Base-by-base conservation (phyloP, 2,888 invertebrate genomes). In the Drosophila vallismaia region DNA sequence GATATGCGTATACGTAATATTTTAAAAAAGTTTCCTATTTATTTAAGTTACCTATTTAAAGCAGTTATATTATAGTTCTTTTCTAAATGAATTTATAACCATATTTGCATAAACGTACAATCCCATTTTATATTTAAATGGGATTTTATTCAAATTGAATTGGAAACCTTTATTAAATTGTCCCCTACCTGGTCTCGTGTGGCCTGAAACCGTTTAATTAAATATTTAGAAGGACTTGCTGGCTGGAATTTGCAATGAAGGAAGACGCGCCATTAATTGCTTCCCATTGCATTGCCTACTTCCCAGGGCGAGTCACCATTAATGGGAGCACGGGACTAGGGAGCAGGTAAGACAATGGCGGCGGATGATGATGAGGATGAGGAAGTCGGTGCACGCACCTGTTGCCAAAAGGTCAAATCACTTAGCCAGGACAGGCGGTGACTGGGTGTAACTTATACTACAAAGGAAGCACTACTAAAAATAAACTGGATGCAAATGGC, bases 381-480 rank as follows among this genome's bases (percentile, higher is more conserved):
- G 36, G 36, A 36, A 36, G 36, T 36, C 36, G n/a, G 42, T 33
- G 64, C 54, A 36, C 68, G 78, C 80, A 81, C 80, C 84, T 84
- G 80, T 81, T 81, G 80, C 84, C 70, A 73, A 81, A 81, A 81
- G 81, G 77, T 85, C 85, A 76, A 70, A 70, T 57, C 64, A 68
- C 51, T 82, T 77, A 74, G 55, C 46, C 50, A 62, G 57, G 12
- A 52, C 33, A 3, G 38, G 9, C 12, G 44, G 31, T 4, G 12
- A 40, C 9, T 24, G 52, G 9, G 46, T 14, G 14, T 55, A 12
- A 29, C n/a, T 7, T 48, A 29, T 55, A 60, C 8, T n/a, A 40
- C 55, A 56, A 12, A 6, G n/a, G 2, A 36, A 48, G 9, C 5
- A 7, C 19, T 19, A 49, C 42, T 42, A 44, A 14, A 33, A 46